These are phyloP conservation scores for Serripes groenlandicus DNA, from an alignment of 2,888 invertebrate species.

Conservation along the genomic window DNA sequence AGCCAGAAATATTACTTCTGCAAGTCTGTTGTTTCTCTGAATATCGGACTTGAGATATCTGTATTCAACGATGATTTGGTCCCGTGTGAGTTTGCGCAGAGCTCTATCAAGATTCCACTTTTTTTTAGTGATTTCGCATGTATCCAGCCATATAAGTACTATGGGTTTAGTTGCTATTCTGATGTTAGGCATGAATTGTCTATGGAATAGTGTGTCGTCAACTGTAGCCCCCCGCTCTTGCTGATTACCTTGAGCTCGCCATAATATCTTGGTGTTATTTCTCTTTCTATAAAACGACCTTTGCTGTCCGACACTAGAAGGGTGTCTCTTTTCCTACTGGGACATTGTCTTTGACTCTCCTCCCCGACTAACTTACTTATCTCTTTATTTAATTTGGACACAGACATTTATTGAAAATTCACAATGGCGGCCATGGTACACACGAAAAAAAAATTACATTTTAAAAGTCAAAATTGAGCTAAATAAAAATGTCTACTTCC, in stretches of 20 bases:
- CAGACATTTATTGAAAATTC: too few relatives aligned
- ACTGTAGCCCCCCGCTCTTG: background rate
- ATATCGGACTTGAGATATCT: background rate
- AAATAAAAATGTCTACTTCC: too few relatives aligned
- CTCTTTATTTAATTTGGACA: too few relatives aligned
- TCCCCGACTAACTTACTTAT: too few relatives aligned
- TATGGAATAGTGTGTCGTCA: background rate
- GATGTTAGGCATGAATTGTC: background rate
- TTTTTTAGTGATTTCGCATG: background rate
- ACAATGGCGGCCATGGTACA: too few relatives aligned
- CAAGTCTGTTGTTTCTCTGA: background rate
- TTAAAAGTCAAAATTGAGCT: too few relatives aligned
- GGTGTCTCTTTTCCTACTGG: too few relatives aligned
- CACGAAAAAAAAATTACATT: too few relatives aligned
- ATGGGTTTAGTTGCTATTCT: background rate
- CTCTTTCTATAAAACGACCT: background rate
- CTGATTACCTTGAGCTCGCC: background rate
- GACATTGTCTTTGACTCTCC: too few relatives aligned
- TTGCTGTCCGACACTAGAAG: background rate
- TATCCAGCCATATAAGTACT: background rate
- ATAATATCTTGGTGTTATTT: background rate
- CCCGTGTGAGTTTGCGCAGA: background rate
- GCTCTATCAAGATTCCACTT: background rate
- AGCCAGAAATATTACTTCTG: background rate
- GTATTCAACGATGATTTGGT: background rate